These are phyloP conservation scores for Harpegnathos saltator DNA, from an alignment of 1,140 invertebrate species.

Conservation along the genomic window DNA sequence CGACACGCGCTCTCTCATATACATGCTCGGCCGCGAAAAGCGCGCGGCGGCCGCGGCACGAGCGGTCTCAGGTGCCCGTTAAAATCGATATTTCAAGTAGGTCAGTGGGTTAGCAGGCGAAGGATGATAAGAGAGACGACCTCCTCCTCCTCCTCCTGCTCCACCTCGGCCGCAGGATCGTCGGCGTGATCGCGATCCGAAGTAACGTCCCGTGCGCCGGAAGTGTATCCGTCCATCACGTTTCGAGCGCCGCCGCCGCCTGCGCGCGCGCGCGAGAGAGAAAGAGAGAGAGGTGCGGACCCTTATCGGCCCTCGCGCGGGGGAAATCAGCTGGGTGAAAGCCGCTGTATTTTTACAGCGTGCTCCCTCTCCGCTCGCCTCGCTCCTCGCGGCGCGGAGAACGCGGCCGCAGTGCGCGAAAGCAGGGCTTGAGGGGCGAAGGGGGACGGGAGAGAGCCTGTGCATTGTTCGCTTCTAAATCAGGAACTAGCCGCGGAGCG, in stretches of 20 bases:
- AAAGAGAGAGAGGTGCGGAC: too few species aligned
- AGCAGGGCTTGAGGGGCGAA: neutral
- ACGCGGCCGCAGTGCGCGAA: neutral
- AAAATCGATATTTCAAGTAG: slow-evolving; percentile 82
- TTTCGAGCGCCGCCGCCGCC: too few species aligned
- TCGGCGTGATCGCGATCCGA: slow-evolving; percentile 14
- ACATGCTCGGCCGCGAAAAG: neutral
- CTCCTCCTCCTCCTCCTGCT: too few species aligned
- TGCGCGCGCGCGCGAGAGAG: too few species aligned
- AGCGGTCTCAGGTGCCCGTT: slow-evolving; percentile 70
- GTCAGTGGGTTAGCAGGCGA: slow-evolving; percentile 80
- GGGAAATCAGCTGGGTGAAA: too few species aligned
- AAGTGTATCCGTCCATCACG: too few species aligned
- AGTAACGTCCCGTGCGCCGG: neutral
- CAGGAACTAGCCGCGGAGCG: slow-evolving; percentile 5
- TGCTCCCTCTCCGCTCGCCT: too few species aligned
- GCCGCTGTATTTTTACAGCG: too few species aligned
- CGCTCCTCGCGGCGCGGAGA: too few species aligned
- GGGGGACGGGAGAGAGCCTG: neutral
- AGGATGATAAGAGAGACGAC: slow-evolving; percentile 76
- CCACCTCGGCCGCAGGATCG: slow-evolving; percentile 49
- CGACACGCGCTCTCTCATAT: too few species aligned
- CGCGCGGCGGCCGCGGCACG: slow-evolving; percentile 63
- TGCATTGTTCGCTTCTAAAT: slow-evolving; percentile 10
- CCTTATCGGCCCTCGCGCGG: too few species aligned